Conservation (phyloP, 2,797 vertebrate species). For the Mus minutoides region DNA sequence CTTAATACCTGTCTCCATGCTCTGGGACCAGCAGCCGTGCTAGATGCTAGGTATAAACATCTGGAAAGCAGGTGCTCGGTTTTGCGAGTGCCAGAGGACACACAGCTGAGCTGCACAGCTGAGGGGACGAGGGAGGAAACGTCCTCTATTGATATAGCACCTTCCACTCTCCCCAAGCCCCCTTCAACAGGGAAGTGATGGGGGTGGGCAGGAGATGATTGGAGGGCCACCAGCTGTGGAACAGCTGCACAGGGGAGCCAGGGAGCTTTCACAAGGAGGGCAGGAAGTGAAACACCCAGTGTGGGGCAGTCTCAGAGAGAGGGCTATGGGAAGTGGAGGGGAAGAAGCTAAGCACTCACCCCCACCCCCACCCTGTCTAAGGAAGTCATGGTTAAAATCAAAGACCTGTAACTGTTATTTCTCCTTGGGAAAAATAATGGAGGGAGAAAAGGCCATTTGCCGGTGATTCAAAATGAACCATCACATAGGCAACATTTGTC, state of each 20-base stretch:
- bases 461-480: conserved; percentile 26
- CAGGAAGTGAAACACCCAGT: conserved; percentile 72
- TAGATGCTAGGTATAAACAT: conserved; percentile 69
- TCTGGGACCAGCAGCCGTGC: neutral
- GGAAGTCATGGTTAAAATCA: conserved; percentile 69
- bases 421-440: conserved; percentile 13
- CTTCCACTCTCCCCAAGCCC: conserved; percentile 74
- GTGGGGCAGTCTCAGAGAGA: conserved; percentile 34
- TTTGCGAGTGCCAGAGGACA: conserved; percentile 80
- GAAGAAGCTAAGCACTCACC: conserved; percentile 25
- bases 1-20: conserved; percentile 62
- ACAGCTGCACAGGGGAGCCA: conserved; percentile 70
- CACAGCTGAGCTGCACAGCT: conserved; percentile 76
- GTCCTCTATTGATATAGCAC: conserved; percentile 77
- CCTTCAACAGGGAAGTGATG: conserved; percentile 68
- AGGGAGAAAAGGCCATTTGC: conserved; percentile 43
- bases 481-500: neutral
- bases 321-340: conserved; percentile 6
- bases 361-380: conserved; percentile 6
- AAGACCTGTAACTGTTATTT: neutral
- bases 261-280: conserved; percentile 66
- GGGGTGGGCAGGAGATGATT: conserved; percentile 59
- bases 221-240: conserved; percentile 74
- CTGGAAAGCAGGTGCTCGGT: conserved; percentile 79
- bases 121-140: conserved; percentile 74